A percentile compares a stretch with the other conserved stretches of the same genome.
Conservation (phyloP, 2,113 vertebrate genomes). For the Ictalurus punctatus region DNA sequence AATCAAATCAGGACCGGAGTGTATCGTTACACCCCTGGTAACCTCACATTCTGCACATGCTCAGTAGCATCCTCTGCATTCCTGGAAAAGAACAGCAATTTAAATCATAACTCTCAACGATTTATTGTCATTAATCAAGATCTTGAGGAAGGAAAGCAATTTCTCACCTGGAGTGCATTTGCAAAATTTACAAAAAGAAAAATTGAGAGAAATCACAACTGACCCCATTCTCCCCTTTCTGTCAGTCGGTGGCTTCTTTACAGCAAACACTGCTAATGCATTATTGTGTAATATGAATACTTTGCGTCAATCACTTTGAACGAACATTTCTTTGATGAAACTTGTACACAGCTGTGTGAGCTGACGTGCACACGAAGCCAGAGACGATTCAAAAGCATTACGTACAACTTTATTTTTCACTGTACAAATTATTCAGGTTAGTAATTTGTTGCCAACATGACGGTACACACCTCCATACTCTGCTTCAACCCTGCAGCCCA, state of each 20-base stretch:
- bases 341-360: neutral
- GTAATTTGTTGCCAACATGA: conserved; percentile 53
- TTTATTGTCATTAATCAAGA: neutral
- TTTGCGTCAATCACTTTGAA: neutral
- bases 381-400: conserved; percentile 49
- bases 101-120: neutral
- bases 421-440: conserved; percentile 72
- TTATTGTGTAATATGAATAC: neutral
- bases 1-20: neutral
- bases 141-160: neutral
- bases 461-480: conserved; percentile 42
- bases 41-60: neutral
- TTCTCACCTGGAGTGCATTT: neutral
- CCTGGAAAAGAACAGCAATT: neutral
- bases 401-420: conserved; percentile 67
- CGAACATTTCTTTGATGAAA: neutral
- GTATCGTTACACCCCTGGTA: neutral
- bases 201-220: neutral
- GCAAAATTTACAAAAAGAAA: neutral
- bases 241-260: neutral
- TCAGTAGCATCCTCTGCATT: neutral
- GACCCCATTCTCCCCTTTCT: neutral
- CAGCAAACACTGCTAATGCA: neutral
- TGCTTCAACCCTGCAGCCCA: conserved; percentile 15
- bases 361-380: neutral